These are phyloP conservation scores for Seriola quinqueradiata DNA, from an alignment of 2,113 vertebrate species.

Conservation along the genomic window DNA sequence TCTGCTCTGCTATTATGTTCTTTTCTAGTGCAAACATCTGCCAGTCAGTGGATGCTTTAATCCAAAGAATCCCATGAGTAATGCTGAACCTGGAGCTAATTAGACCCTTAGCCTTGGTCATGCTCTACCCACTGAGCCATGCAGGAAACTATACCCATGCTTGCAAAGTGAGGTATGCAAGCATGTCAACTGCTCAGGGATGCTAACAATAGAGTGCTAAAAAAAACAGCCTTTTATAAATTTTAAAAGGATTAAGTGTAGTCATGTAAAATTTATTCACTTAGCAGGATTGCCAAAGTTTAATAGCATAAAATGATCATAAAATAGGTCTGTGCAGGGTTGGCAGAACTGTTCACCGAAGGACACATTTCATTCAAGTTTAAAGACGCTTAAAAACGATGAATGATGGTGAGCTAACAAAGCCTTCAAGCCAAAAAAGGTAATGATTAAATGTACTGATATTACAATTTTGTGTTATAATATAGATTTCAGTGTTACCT, in stretches of 20 bases:
- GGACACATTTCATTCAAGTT: too few species aligned
- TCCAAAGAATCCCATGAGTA: constrained; percentile 9
- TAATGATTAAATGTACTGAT: neutral
- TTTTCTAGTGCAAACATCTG: neutral
- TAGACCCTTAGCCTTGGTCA: constrained; percentile 20
- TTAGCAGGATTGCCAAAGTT: too few species aligned
- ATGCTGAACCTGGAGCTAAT: constrained; percentile 25
- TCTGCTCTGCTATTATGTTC: neutral
- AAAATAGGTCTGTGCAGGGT: too few species aligned
- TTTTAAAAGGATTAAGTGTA: too few species aligned
- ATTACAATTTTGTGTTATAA: neutral
- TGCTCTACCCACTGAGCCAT: neutral
- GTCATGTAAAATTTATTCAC: too few species aligned
- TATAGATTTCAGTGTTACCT: too few species aligned
- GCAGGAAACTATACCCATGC: neutral
- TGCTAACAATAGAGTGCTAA: too few species aligned
- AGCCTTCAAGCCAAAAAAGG: neutral
- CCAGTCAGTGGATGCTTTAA: constrained; percentile 26
- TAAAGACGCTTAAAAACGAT: too few species aligned
- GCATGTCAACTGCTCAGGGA: too few species aligned
- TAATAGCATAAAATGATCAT: too few species aligned
- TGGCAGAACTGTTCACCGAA: too few species aligned
- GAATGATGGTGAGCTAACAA: neutral
- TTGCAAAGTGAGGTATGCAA: neutral
- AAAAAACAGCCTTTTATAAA: too few species aligned